Conservation (phyloP, 2,113 vertebrate species). For the Callipepla californica region DNA sequence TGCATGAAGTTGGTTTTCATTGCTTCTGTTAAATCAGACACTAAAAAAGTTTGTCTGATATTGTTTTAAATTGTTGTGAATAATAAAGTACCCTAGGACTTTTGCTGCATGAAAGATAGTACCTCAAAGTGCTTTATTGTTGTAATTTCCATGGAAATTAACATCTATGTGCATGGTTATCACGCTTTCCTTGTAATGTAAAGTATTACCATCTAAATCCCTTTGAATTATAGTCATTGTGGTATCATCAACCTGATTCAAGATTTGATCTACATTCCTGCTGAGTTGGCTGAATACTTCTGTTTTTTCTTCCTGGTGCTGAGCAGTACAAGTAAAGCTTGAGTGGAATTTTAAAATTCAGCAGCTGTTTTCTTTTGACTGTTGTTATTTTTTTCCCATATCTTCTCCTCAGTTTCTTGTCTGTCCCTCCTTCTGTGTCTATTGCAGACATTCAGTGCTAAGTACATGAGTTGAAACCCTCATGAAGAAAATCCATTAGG, state of each 20-base stretch:
- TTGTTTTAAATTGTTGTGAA: slow-evolving; percentile 59
- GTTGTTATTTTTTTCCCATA: not conserved
- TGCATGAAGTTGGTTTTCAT: not conserved
- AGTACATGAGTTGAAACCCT: not conserved
- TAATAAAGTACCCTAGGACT: slow-evolving; percentile 49
- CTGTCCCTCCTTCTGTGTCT: not conserved
- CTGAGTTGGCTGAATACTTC: slow-evolving; percentile 1
- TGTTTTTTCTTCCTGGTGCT: not conserved
- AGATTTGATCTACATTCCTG: slow-evolving; percentile 28
- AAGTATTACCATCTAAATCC: slow-evolving; percentile 18
- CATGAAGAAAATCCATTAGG: not conserved
- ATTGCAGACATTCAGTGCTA: not conserved
- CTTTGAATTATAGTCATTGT: slow-evolving; percentile 34
- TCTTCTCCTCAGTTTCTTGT: not conserved
- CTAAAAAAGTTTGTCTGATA: not conserved
- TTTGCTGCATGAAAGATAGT: slow-evolving; percentile 38
- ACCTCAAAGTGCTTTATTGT: slow-evolving; percentile 60
- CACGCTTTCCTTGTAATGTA: not conserved
- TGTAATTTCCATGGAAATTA: slow-evolving; percentile 73
- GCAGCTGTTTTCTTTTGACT: not conserved
- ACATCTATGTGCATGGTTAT: slow-evolving; percentile 47
- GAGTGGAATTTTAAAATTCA: not conserved
- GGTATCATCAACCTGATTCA: slow-evolving; percentile 15
- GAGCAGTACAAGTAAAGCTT: not conserved
- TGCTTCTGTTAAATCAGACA: slow-evolving; percentile 45